A percentile compares a stretch with the other conserved stretches of the same genome.
Evolutionary conservation across 1,140 invertebrate species (phyloP).

Genomic region (Drosophila pseudoananassae): DNA sequence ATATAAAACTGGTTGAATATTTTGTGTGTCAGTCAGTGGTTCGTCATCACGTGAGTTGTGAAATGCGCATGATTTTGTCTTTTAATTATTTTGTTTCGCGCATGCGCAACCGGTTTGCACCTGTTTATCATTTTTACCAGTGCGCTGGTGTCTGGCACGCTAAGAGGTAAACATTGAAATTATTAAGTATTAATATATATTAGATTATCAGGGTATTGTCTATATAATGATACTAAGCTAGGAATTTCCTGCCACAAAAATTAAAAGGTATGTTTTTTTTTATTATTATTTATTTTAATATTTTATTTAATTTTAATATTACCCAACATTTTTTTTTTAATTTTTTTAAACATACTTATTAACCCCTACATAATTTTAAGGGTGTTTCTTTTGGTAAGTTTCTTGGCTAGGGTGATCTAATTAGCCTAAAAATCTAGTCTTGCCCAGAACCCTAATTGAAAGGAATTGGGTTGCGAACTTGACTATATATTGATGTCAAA

Average conservation of each 20-base stretch:
- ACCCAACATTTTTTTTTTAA: not conserved
- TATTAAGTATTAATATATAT: constrained; percentile 15
- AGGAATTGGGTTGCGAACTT: not conserved
- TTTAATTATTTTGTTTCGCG: constrained; percentile 31
- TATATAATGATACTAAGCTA: not conserved
- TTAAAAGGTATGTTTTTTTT: no score
- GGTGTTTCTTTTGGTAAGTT: not conserved
- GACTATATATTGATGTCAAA: not conserved
- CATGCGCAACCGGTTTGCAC: constrained; percentile 53
- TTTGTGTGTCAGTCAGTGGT: not conserved
- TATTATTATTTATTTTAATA: no score
- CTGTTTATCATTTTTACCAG: constrained; percentile 22
- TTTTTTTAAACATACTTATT: not conserved
- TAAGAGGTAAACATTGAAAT: constrained; percentile 15
- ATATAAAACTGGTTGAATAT: constrained; percentile 24
- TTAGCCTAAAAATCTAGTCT: not conserved
- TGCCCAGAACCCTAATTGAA: not conserved
- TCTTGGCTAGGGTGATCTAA: not conserved
- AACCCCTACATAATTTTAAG: not conserved
- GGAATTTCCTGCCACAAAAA: not conserved
- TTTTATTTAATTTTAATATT: no score
- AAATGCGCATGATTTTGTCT: constrained; percentile 13
- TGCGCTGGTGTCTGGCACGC: constrained; percentile 17
- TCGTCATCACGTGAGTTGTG: constrained; percentile 40
- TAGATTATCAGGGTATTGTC: not conserved